Conservation (phyloP, 2,113 vertebrate genomes). For the Charadrius vociferus region DNA sequence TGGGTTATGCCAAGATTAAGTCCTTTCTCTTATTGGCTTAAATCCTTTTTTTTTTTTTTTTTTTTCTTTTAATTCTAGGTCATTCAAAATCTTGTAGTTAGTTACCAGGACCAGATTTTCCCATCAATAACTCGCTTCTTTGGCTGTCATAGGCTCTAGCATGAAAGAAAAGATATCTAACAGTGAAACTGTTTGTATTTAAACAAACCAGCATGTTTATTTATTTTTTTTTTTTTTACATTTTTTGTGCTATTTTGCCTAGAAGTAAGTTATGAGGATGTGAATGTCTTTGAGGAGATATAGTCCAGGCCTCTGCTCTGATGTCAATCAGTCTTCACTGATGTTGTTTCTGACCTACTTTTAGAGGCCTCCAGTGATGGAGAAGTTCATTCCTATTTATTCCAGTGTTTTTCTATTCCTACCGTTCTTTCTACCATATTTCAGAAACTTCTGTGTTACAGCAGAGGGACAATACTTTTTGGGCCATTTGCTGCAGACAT, state of each 20-base stretch:
- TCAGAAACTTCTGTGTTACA: background rate
- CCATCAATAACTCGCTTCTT: background rate
- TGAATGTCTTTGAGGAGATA: background rate
- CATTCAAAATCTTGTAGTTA: background rate
- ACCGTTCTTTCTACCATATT: background rate
- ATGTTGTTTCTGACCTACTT: background rate
- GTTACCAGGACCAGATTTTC: background rate
- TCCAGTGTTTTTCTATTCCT: background rate
- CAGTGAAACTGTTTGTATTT: background rate
- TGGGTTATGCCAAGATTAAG: background rate
- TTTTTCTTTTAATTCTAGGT: background rate
- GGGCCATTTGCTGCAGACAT: background rate
- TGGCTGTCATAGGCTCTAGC: background rate
- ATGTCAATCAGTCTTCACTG: background rate
- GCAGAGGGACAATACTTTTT: background rate
- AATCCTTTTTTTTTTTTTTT: background rate
- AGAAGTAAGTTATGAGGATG: background rate
- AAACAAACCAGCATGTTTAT: background rate
- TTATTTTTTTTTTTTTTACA: fast-evolving
- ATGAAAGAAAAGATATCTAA: background rate
- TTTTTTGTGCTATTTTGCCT: background rate
- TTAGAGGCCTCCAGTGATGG: background rate
- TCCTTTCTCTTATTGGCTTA: background rate
- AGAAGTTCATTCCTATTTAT: background rate
- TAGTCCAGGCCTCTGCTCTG: background rate